Evolutionary conservation across 2,888 invertebrate species (phyloP).

Genomic region (Mactromeris polynyma): DNA sequence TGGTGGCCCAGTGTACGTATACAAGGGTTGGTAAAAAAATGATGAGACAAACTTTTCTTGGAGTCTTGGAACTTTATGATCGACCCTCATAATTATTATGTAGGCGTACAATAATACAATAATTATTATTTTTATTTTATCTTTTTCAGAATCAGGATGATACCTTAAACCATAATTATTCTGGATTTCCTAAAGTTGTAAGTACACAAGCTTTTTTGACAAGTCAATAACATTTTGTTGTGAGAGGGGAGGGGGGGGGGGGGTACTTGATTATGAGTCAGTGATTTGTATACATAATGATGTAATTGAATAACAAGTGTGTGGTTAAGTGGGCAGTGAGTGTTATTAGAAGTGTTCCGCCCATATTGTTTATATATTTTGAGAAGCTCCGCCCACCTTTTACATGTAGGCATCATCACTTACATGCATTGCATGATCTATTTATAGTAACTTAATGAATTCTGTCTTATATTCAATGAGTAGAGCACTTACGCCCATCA

Average conservation of each 20-base stretch:
- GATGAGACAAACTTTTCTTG: neutral
- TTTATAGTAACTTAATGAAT: neutral
- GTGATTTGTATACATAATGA: neutral
- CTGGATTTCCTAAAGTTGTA: slow-evolving; percentile 77
- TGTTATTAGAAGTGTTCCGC: neutral
- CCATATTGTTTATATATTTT: neutral
- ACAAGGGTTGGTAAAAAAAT: neutral
- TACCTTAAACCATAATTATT: slow-evolving; percentile 73
- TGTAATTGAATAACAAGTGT: slow-evolving; percentile 1
- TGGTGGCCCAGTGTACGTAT: neutral
- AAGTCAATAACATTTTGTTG: too few species aligned
- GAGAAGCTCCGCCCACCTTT: neutral
- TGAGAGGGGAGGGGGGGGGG: too few species aligned
- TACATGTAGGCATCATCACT: neutral
- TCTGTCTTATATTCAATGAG: neutral
- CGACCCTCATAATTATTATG: neutral
- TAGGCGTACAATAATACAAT: too few species aligned
- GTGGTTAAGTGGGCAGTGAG: neutral
- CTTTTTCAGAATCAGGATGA: slow-evolving; percentile 78
- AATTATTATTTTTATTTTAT: slow-evolving; percentile 9
- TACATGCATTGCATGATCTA: neutral
- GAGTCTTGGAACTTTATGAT: neutral
- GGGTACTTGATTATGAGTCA: neutral
- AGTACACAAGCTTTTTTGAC: slow-evolving; percentile 58
- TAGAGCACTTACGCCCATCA: neutral